phyloP scores from a whole-genome alignment of 2,113 vertebrate genomes.

The Lontra canadensis region DNA sequence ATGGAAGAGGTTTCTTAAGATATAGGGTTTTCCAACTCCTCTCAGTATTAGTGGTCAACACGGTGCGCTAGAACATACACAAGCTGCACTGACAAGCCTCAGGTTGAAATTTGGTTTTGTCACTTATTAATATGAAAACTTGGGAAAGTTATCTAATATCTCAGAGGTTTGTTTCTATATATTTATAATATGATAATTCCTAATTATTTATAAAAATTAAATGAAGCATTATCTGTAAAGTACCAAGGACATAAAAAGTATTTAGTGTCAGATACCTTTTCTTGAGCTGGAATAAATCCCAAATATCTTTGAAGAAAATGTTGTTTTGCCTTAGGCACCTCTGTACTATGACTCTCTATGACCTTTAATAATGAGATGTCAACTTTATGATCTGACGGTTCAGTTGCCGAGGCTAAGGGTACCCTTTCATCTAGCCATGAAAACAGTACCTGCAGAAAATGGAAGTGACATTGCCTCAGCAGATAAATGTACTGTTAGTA shows the following conservation, averaged over 20 bases:
- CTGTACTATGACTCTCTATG: not conserved
- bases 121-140: not conserved
- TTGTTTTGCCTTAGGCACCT: constrained; percentile 9
- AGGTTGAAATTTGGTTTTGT: not conserved
- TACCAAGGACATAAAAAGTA: not conserved
- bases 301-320: not conserved
- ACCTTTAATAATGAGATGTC: not conserved
- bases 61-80: not conserved
- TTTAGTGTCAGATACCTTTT: not conserved
- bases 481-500: not conserved
- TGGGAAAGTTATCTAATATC: not conserved
- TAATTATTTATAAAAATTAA: not conserved
- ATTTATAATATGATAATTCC: not conserved
- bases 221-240: not conserved
- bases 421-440: not conserved
- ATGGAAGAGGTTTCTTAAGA: not conserved
- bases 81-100: not conserved
- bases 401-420: not conserved
- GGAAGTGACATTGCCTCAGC: not conserved
- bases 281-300: not conserved
- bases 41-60: not conserved
- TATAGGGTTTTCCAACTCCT: not conserved
- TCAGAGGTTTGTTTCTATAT: not conserved
- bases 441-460: not conserved
- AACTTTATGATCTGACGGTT: not conserved